A percentile compares a stretch with the other conserved stretches of the same genome.
These are phyloP conservation scores for Aythya baeri DNA, from an alignment of 2,113 vertebrate species.

Conservation along the genomic window DNA sequence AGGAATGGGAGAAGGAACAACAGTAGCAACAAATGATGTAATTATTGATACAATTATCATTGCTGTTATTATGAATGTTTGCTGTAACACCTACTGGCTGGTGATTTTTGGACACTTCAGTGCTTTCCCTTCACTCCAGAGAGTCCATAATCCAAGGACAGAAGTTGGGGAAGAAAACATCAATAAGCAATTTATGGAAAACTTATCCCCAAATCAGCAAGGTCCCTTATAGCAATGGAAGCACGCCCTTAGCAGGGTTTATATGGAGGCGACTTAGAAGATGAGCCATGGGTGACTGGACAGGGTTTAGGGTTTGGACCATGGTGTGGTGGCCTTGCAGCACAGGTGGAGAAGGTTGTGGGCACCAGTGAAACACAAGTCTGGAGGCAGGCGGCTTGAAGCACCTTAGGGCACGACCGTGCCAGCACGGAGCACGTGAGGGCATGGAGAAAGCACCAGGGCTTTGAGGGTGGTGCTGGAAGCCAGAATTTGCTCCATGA, in stretches of 20 bases:
- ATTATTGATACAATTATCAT: not conserved
- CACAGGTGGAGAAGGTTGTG: too few relatives aligned
- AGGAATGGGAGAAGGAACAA: not conserved
- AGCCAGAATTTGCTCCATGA: not conserved
- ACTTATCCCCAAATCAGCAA: not conserved
- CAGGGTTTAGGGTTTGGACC: not conserved
- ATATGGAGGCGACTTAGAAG: not conserved
- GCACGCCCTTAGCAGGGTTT: not conserved
- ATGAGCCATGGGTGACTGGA: not conserved
- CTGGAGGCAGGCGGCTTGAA: not conserved
- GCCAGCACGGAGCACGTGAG: not conserved
- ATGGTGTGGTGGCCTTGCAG: not conserved
- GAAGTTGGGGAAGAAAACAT: not conserved
- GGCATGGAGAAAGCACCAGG: not conserved
- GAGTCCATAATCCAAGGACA: not conserved
- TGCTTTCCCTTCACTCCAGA: not conserved
- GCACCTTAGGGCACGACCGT: rapidly evolving
- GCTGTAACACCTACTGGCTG: not conserved
- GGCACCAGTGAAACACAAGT: not conserved
- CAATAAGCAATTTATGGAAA: not conserved
- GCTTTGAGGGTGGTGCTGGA: not conserved
- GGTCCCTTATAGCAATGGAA: not conserved
- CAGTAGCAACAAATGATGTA: not conserved
- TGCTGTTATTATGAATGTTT: not conserved
- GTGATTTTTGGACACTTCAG: not conserved